These are phyloP conservation scores for Pristionchus exspectatus DNA, from an alignment of 2,888 invertebrate genomes.

Conservation along the genomic window DNA sequence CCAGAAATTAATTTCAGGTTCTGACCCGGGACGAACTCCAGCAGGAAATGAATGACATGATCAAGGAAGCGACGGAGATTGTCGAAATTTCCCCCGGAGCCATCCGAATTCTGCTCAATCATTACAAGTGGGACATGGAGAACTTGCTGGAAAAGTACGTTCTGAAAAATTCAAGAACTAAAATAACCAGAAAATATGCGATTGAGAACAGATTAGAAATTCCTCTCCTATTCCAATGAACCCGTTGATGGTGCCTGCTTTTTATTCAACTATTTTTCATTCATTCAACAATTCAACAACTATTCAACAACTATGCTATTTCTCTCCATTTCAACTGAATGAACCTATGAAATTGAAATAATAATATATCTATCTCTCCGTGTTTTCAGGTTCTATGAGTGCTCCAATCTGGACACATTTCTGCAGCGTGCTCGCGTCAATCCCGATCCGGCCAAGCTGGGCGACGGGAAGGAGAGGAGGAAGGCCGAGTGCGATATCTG, in stretches of 20 bases:
- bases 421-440: constrained; percentile 83
- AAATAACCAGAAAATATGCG: no score
- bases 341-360: no score
- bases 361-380: no score
- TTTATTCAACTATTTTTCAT: no score
- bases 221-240: no score
- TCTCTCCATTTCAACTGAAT: not conserved
- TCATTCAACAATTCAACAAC: no score
- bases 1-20: not conserved
- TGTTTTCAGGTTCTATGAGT: constrained; percentile 84
- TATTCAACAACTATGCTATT: no score
- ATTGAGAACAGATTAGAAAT: no score
- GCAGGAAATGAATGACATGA: constrained; percentile 43
- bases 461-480: not conserved
- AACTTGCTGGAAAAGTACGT: constrained; percentile 91
- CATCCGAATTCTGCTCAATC: constrained; percentile 94
- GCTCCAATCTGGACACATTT: constrained; percentile 93
- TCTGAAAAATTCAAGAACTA: no score
- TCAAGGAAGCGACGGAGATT: not conserved
- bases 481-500: constrained; percentile 49
- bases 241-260: no score
- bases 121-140: constrained; percentile 99
- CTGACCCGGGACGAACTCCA: constrained; percentile 11
- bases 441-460: constrained; percentile 27
- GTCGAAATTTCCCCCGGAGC: constrained; percentile 78